Base-by-base conservation (phyloP, 2,113 vertebrate genomes). In the Pelmatolapia mariae region DNA sequence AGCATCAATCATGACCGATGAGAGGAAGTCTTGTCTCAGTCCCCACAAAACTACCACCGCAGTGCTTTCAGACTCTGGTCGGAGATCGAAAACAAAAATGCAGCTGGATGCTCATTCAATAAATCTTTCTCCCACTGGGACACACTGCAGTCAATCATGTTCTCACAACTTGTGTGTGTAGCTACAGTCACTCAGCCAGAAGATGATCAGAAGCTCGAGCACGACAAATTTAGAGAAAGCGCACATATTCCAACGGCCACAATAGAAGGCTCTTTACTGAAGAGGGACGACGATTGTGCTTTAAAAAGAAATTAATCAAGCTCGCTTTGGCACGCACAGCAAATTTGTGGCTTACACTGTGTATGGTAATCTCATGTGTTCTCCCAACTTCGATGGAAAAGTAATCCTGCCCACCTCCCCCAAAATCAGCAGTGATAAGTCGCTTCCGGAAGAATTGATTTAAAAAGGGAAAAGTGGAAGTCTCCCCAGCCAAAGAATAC, bases 371-470 rank as follows among this genome's bases (percentile, higher is more conserved):
- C 92, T 76, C 93, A 91, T 84, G 86, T 82, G 40, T 24, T 31
- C 87, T 93, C 88, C 83, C 68, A 6, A 81, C 82, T 86, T 85
- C 61, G 16, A 94, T 95, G 95, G 95, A 93, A 95, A 95, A 94
- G 86, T 87, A 89, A 95, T 94, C 90, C 80, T 24, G 43, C 31
- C 92, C 83, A 71, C 84, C 82, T 91, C 81, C 86, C 84, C 66
- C 71, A 78, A 93, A 94, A 89, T 92, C 93, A 86, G 92, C 83
- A 90, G 89, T 92, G 93, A 94, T 93, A 94, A 95, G 94, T 94
- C 56, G 93, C 91, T 95, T 94, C 93, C 91, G 92, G 92, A 92
- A 53, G 87, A 90, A 84, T 53, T 91, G 92, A 95, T 94, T 92
- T 92, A 91, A 87, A 94, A 93, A 88, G 79, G 93, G 89, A 83